These are phyloP conservation scores for Gasterosteus nipponicus DNA, from an alignment of 2,113 vertebrate species.

Conservation along the genomic window DNA sequence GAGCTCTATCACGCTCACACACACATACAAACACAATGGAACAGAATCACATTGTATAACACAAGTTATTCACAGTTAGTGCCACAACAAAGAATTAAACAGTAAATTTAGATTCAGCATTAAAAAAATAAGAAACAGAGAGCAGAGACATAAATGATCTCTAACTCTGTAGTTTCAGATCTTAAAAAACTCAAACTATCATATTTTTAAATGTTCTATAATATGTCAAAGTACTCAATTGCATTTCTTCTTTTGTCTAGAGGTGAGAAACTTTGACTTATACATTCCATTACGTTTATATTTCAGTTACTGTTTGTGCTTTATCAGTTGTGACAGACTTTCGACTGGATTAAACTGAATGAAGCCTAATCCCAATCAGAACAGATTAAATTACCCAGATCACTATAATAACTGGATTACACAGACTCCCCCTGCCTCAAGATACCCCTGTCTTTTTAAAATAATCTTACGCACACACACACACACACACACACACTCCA, in stretches of 20 bases:
- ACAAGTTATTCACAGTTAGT: background rate
- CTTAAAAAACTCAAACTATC: background rate
- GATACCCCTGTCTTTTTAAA: constrained; percentile 19
- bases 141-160: background rate
- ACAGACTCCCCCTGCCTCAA: constrained; percentile 17
- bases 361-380: constrained; percentile 68
- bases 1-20: constrained; percentile 21
- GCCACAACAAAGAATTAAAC: background rate
- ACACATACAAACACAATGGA: constrained; percentile 25
- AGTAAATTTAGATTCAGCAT: background rate
- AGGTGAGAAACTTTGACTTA: background rate
- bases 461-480: background rate
- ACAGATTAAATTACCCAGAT: constrained; percentile 68
- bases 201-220: background rate
- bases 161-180: background rate
- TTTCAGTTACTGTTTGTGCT: constrained; percentile 23
- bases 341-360: constrained; percentile 62
- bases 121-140: background rate
- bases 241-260: background rate
- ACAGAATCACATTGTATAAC: constrained; percentile 1
- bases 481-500: background rate
- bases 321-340: constrained; percentile 38
- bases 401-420: constrained; percentile 70
- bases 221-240: background rate
- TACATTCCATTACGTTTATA: background rate